These are phyloP conservation scores for Petrocephalus schoutedeni DNA, from an alignment of 2,797 vertebrate species.

Conservation along the genomic window DNA sequence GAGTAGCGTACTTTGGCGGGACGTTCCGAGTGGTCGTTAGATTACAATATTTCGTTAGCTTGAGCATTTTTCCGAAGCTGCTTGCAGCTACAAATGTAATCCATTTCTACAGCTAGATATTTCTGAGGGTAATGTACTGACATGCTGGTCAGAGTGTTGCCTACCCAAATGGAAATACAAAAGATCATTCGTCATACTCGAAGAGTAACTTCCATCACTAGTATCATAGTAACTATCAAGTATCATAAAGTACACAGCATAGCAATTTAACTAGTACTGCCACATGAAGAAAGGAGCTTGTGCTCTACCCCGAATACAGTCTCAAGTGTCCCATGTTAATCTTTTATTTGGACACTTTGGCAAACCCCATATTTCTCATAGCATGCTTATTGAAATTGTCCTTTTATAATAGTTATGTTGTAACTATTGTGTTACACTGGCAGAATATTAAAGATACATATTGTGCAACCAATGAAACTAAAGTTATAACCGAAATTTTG, in stretches of 20 bases:
- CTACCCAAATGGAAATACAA: background rate
- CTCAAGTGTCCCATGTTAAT: background rate
- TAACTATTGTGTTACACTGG: background rate
- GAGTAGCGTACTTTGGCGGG: background rate
- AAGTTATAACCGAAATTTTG: background rate
- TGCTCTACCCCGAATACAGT: background rate
- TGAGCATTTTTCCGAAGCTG: background rate
- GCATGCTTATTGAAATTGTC: background rate
- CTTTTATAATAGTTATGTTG: background rate
- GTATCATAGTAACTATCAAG: background rate
- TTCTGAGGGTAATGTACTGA: background rate
- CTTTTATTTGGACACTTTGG: background rate
- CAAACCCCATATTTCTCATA: background rate
- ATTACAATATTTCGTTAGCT: background rate
- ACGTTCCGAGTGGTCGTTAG: background rate
- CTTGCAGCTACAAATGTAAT: conserved; percentile 3
- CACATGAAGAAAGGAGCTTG: background rate
- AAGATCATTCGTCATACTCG: background rate
- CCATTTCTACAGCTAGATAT: background rate
- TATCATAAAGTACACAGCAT: background rate
- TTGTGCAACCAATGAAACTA: background rate
- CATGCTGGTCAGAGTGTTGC: too few relatives aligned
- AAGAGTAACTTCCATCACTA: background rate
- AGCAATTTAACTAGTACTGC: background rate
- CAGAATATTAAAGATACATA: background rate